These are phyloP conservation scores for Antennarius maculatus DNA, from an alignment of 2,797 vertebrate species.

Conservation along the genomic window DNA sequence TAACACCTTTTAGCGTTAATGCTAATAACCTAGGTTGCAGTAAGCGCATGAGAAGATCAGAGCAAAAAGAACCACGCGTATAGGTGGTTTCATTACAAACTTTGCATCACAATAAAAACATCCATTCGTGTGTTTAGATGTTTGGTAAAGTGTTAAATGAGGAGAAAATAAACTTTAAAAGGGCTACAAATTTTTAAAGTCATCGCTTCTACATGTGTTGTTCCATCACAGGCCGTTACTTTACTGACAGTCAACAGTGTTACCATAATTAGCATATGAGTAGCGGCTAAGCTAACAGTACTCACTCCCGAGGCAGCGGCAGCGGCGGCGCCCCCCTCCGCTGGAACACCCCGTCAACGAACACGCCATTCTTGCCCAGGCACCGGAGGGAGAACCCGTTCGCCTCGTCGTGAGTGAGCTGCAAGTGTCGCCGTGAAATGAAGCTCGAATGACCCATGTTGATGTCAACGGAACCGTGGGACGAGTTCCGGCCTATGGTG, in stretches of 20 bases:
- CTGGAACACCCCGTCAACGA: constrained; percentile 98
- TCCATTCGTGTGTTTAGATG: too few species aligned
- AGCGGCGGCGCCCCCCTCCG: constrained; percentile 91
- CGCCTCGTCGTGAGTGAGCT: constrained; percentile 90
- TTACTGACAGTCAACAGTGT: constrained; percentile 1
- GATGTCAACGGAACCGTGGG: constrained; percentile 96
- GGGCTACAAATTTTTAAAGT: not conserved
- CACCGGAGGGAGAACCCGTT: constrained; percentile 91
- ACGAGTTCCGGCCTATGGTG: constrained; percentile 96
- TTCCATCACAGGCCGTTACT: too few species aligned
- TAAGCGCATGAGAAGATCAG: not conserved
- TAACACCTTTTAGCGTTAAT: not conserved
- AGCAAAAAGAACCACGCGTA: not conserved
- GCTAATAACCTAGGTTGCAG: not conserved
- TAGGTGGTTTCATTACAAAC: constrained; percentile 25
- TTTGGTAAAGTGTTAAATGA: too few species aligned
- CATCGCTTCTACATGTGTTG: too few species aligned
- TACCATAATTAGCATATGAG: constrained; percentile 8
- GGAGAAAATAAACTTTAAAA: not conserved
- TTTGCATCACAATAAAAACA: not conserved
- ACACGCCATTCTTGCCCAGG: constrained; percentile 97
- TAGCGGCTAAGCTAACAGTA: constrained; percentile 55
- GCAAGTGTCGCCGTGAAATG: constrained; percentile 95
- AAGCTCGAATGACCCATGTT: constrained; percentile 98
- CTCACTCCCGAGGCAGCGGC: constrained; percentile 93